These are phyloP conservation scores for Periophthalmus modestus DNA, from an alignment of 2,113 vertebrate species.

Conservation along the genomic window DNA sequence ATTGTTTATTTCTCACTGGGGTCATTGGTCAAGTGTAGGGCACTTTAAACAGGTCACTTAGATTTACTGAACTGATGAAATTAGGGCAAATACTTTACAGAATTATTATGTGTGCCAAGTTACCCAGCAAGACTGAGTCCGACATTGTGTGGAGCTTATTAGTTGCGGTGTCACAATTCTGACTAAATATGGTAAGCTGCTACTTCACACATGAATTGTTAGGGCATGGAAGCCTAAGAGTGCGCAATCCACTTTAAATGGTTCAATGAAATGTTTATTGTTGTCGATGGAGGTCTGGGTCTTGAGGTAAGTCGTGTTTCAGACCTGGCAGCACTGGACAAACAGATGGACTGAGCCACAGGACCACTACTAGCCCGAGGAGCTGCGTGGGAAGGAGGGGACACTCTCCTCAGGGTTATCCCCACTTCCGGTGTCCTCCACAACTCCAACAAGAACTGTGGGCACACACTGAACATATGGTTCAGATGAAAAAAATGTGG, in stretches of 20 bases:
- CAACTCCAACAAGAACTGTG: background rate
- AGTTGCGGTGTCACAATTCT: background rate
- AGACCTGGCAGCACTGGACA: slow-evolving; percentile 3
- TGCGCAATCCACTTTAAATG: slow-evolving; percentile 28
- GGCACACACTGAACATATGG: slow-evolving; percentile 20
- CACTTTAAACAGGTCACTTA: background rate
- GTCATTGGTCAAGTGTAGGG: slow-evolving; percentile 1
- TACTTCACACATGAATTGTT: slow-evolving; percentile 8
- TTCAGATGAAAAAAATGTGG: background rate
- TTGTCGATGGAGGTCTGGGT: background rate
- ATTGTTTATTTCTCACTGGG: background rate
- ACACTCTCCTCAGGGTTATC: slow-evolving; percentile 13
- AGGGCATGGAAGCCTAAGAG: background rate
- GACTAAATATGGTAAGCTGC: slow-evolving; percentile 1
- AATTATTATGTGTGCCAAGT: background rate
- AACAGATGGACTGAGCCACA: slow-evolving; percentile 41
- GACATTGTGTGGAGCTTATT: background rate
- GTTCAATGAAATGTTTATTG: background rate
- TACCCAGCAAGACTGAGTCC: background rate
- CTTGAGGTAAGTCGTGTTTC: slow-evolving; percentile 27
- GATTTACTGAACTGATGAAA: slow-evolving; percentile 13
- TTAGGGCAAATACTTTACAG: slow-evolving; percentile 1
- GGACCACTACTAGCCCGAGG: slow-evolving; percentile 28
- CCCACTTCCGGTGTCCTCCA: slow-evolving; percentile 42
- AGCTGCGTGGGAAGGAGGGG: slow-evolving; percentile 32